Evolutionary conservation across 2,797 vertebrate species (phyloP), one percentile per base, ranked within the genome.

Genomic region (Fistularia commersonii): DNA sequence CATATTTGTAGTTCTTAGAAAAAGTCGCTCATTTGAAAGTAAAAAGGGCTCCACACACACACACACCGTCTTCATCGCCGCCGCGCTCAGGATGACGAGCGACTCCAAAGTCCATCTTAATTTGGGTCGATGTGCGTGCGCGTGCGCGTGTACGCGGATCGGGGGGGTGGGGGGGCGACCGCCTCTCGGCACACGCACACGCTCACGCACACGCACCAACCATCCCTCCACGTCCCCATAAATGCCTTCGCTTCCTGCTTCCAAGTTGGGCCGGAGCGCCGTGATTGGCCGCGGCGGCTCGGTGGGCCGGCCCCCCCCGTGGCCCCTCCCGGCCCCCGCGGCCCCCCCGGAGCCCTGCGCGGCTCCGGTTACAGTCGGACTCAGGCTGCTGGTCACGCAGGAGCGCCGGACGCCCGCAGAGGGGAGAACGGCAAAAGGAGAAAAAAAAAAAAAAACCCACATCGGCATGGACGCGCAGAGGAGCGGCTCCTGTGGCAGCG

Each of bases 351-450:
- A 49, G 69, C 75, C 44, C 51, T 38, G 32, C 59, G 56, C 71
- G 51, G 79, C 85, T 90, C 86, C 41, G 76, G 82, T 89, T 88
- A 87, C 87, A 82, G 72, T 81, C 56, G 66, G 77, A 75, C 77
- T 70, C 44, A 46, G 77, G 83, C 80, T 64, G 81, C 70, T 43
- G 79, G 70, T 58, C 77, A 66, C 72, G 61, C 31, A 62, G 75
- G 76, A 75, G 64, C 62, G 61, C 68, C n/a, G n/a, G n/a, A 13
- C 34, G 41, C 41, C n/a, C 41, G 41, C 7, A 42, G 4, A 11
- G 41, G 13, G 36, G 51, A 1, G 51, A 50, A 50, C 50, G 56
- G 33, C 56, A 54, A 13, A 45, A 11, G 41, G 41, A 48, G 41
- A 53, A 32, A 7, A 4, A 15, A 32, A 15, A 34, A 50, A n/a